Evolutionary conservation across 2,888 invertebrate genomes (phyloP), one percentile per base, ranked within the genome.

Genomic region (Drosophila leonis): DNA sequence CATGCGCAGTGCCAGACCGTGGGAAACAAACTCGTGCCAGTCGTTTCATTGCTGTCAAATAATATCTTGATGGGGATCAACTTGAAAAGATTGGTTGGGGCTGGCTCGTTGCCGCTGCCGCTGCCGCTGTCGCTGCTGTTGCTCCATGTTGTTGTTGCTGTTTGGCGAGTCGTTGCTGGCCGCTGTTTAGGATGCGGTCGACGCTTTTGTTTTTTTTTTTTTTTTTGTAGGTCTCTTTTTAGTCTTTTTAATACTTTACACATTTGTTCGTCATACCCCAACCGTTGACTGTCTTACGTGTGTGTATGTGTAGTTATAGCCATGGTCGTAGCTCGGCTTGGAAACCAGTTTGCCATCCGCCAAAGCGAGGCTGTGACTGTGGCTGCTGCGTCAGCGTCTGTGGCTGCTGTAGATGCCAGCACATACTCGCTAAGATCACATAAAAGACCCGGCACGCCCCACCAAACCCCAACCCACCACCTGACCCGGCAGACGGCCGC

Each of bases 1-100:
- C 82, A 73, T 70, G 80, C 84, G 83, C 90, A 90, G 80, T 82
- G 78, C 79, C 92, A 91, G 91, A 92, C 92, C 92, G 92, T 92
- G 92, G 92, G 92, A 92, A 92, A 92, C 92, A 92, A 92, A 92
- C 92, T 92, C 92, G 92, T 92, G 92, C 92, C 92, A 92, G 92
- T 92, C 92, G 91, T 90, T 92, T 92, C 91, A 91, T 90, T 91
- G 92, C 90, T 91, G 92, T 91, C 92, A 91, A 91, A 92, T 91
- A 91, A 88, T 92, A 92, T 91, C 91, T 91, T 90, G 92, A 91
- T 91, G 92, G 86, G 84, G 88, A 90, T 90, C 91, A 91, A 91
- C 88, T 91, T 87, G 86, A 87, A 90, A 90, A 87, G 86, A 87
- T 87, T 87, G 86, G 85, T 88, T 90, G 86, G 86, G 90, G 82